Evolutionary conservation across 2,888 invertebrate species (phyloP), one percentile per base, ranked within the genome.

Genomic region (Salticus scenicus): DNA sequence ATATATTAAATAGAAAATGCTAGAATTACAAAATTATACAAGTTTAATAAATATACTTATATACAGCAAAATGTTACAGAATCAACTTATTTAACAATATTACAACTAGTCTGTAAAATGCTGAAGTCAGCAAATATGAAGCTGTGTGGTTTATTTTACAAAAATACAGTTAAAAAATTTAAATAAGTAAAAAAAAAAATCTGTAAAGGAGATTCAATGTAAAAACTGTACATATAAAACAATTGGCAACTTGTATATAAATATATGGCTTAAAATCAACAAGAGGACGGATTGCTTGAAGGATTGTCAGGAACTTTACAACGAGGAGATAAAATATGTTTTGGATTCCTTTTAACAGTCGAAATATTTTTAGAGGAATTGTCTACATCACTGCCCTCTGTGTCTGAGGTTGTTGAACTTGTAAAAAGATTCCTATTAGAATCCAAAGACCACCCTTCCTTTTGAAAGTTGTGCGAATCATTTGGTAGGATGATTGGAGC

Each of bases 301-400:
- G 75, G 63, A 78, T 42, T 77, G 72, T 84, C 83, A 84, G 83
- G 83, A 84, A 84, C 83, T 84, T 84, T 84, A 51, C 76, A 57
- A 41, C 83, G 77, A 41, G 83, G 76, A 5, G 83, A 75, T 66
- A 84, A 41, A 4, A 79, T 41, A 81, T 87, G 87, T 66, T 85
- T 87, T 14, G 85, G 87, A 47, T 87, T 87, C 64, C 87, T 76
- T 81, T 85, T 87, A 64, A 87, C 87, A 66, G 87, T 87, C 8
- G 87, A 87, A 42, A 87, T 75, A 70, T 85, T 85, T 78, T 87
- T 79, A 24, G 78, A 66, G 8, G 87, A 87, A 78, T 85, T 85
- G 41, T 87, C 87, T 64, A 85, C 70, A 81, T 87, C 87, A 77
- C 87, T 87, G 14, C 85, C 84, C 70, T 87, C 87, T 57, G 83